Conservation (phyloP, 2,113 vertebrate species). For the Alligator sinensis region DNA sequence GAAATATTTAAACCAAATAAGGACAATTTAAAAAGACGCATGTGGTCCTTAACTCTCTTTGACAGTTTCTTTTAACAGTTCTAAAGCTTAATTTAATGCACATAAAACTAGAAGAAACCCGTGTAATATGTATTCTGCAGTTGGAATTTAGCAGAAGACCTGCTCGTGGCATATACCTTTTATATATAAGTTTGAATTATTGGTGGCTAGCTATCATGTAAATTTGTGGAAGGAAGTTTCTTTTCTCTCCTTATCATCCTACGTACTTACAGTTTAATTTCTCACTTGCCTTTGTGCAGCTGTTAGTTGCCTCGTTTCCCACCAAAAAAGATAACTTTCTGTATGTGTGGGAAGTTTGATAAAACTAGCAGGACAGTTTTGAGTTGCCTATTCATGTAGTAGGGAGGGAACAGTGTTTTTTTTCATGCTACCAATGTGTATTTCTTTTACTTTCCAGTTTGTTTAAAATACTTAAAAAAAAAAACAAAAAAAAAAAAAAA, state of each 20-base stretch:
- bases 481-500: background rate
- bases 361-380: fast-evolving
- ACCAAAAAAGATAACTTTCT: background rate
- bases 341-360: background rate
- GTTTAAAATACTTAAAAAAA: background rate
- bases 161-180: too few relatives aligned
- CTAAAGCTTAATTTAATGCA: background rate
- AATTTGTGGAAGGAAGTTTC: background rate
- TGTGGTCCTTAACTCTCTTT: background rate
- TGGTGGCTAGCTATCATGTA: background rate
- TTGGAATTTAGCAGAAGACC: background rate
- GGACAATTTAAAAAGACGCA: background rate
- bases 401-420: background rate
- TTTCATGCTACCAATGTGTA: fast-evolving
- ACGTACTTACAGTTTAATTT: background rate
- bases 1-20: background rate
- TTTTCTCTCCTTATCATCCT: background rate
- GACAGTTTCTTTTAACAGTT: background rate
- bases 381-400: background rate
- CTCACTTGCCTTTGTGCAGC: background rate
- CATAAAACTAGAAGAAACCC: background rate
- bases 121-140: background rate
- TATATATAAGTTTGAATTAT: too few relatives aligned
- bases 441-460: background rate
- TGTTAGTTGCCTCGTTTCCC: background rate